Evolutionary conservation across 2,888 invertebrate species (phyloP).

Genomic region (Buathra laborator): DNA sequence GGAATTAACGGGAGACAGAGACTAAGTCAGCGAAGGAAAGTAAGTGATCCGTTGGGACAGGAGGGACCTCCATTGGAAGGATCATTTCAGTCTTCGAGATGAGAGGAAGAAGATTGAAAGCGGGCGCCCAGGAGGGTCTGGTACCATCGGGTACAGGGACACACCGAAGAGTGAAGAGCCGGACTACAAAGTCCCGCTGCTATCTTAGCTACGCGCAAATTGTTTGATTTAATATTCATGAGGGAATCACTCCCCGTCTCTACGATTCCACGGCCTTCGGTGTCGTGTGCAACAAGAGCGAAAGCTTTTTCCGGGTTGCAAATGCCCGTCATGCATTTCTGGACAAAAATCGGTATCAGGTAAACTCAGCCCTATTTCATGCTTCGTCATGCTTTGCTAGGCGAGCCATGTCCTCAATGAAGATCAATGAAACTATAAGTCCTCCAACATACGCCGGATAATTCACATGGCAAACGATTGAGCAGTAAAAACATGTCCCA

Average conservation of each 20-base stretch:
- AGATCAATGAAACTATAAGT: too few species aligned
- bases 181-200: conserved; percentile 2
- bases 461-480: too few species aligned
- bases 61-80: conserved; percentile 10
- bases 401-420: too few species aligned
- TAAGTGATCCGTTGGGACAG: conserved; percentile 32
- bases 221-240: conserved; percentile 67
- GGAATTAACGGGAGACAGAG: conserved; percentile 18
- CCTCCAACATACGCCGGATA: too few species aligned
- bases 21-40: neutral
- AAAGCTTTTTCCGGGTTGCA: neutral
- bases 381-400: too few species aligned
- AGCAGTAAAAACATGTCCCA: too few species aligned
- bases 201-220: conserved; percentile 31
- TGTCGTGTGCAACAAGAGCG: neutral
- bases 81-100: conserved; percentile 39
- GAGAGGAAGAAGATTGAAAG: conserved; percentile 47
- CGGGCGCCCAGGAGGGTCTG: conserved; percentile 26
- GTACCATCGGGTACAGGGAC: neutral
- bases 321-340: neutral
- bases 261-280: neutral
- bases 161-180: conserved; percentile 4
- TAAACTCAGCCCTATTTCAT: neutral
- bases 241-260: conserved; percentile 41
- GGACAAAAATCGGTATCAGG: neutral